A percentile compares a stretch with the other conserved stretches of the same genome.
These are phyloP conservation scores for Xiphydria camelus DNA, from an alignment of 2,888 invertebrate species.

Conservation along the genomic window DNA sequence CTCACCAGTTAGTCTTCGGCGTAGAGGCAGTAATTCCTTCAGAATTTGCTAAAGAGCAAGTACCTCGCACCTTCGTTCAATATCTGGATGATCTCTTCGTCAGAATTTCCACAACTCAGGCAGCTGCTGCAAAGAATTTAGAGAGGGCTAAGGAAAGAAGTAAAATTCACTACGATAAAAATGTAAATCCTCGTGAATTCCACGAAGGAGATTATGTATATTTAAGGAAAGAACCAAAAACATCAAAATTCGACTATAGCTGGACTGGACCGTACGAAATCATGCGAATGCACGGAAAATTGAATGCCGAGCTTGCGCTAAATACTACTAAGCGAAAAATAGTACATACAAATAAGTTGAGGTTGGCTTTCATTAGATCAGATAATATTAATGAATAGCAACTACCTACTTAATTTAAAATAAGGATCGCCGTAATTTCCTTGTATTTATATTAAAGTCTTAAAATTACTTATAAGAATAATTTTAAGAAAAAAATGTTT, in stretches of 20 bases:
- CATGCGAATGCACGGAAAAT: neutral
- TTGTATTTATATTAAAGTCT: too few species aligned
- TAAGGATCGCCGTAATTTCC: too few species aligned
- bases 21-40: conserved; percentile 15
- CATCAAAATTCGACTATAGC: conserved; percentile 8
- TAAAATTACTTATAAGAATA: too few species aligned
- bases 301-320: conserved; percentile 7
- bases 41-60: conserved; percentile 11
- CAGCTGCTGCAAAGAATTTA: conserved; percentile 10
- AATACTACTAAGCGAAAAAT: conserved; percentile 6
- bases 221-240: conserved; percentile 6
- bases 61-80: conserved; percentile 10
- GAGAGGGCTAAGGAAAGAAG: conserved; percentile 6
- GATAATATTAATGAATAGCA: too few species aligned
- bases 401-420: too few species aligned
- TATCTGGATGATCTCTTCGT: conserved; percentile 15
- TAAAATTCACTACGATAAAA: conserved; percentile 17
- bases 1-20: conserved; percentile 16
- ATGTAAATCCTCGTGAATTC: conserved; percentile 8
- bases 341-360: conserved; percentile 15
- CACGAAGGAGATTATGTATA: conserved; percentile 7
- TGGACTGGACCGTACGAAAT: conserved; percentile 15
- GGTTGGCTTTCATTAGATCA: too few species aligned
- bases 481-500: too few species aligned
- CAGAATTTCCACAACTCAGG: conserved; percentile 10